Evolutionary conservation across 1,140 invertebrate genomes (phyloP).

Genomic region (Bombyx mandarina): DNA sequence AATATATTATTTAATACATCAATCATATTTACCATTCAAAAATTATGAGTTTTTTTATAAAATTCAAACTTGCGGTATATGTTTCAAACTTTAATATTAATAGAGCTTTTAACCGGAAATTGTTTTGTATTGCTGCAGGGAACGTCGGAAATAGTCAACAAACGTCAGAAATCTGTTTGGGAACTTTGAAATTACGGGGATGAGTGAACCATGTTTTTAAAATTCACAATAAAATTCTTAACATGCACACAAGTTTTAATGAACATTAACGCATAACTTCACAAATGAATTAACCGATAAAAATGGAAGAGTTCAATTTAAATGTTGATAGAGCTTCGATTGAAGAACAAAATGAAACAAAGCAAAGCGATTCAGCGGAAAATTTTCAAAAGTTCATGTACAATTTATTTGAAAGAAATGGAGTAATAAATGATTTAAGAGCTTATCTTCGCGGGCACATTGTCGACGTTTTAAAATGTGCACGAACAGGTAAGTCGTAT

Average conservation of each 20-base stretch:
- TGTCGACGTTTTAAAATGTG: constrained; percentile 64
- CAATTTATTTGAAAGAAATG: constrained; percentile 71
- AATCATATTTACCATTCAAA: too few relatives aligned
- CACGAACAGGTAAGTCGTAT: constrained; percentile 35
- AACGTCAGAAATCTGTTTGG: constrained; percentile 38
- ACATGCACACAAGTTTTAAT: not conserved
- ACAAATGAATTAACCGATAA: constrained; percentile 11
- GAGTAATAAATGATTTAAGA: constrained; percentile 67
- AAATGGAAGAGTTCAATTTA: constrained; percentile 21
- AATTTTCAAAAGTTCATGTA: constrained; percentile 72
- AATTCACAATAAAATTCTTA: not conserved
- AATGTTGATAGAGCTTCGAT: constrained; percentile 9
- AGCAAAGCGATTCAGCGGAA: constrained; percentile 41
- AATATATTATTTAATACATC: too few relatives aligned
- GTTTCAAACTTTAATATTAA: too few relatives aligned
- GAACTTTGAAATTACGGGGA: constrained; percentile 43
- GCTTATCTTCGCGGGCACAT: constrained; percentile 71
- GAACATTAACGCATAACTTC: not conserved
- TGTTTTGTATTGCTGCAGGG: constrained; percentile 2
- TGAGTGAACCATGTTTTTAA: constrained; percentile 15
- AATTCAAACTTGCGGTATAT: too few relatives aligned
- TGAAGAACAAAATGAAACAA: constrained; percentile 14
- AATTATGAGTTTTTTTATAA: too few relatives aligned
- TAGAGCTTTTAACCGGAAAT: not conserved
- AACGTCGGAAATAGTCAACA: constrained; percentile 43